A percentile compares a stretch with the other conserved stretches of the same genome.
phyloP scores from a whole-genome alignment of 2,888 invertebrate genomes.

The Clunio marinus region DNA sequence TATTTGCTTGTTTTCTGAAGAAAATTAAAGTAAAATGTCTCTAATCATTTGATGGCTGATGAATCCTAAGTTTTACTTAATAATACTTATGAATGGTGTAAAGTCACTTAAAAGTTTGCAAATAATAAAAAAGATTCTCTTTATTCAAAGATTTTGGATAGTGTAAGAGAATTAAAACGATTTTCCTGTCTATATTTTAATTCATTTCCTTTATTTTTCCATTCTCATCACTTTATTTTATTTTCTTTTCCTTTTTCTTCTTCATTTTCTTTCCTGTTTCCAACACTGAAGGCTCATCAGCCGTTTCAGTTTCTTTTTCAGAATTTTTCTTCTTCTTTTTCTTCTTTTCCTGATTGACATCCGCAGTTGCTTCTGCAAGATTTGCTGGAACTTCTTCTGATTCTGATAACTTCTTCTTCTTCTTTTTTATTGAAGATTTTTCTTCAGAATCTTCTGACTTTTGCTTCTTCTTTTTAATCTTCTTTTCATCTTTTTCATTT shows the following conservation, averaged over 20 bases:
- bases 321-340: conserved; percentile 21
- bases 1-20: too few relatives aligned
- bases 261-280: not conserved
- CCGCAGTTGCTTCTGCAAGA: not conserved
- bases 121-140: not conserved
- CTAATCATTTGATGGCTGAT: conserved; percentile 24
- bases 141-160: not conserved
- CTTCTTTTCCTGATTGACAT: not conserved
- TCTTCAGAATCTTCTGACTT: not conserved
- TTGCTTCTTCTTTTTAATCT: not conserved
- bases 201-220: not conserved
- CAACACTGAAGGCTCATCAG: not conserved
- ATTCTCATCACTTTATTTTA: not conserved
- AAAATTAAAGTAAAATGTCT: not conserved
- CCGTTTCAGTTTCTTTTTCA: not conserved
- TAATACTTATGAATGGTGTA: not conserved
- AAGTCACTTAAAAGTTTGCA: conserved; percentile 17
- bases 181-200: not conserved
- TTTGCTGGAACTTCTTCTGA: not conserved
- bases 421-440: not conserved
- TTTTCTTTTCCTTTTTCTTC: conserved; percentile 26
- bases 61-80: conserved; percentile 19
- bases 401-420: conserved; percentile 14
- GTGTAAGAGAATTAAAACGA: not conserved
- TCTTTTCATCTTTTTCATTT: not conserved